Evolutionary conservation across 2,113 vertebrate species (phyloP).

Genomic region (Synchiropus splendidus): DNA sequence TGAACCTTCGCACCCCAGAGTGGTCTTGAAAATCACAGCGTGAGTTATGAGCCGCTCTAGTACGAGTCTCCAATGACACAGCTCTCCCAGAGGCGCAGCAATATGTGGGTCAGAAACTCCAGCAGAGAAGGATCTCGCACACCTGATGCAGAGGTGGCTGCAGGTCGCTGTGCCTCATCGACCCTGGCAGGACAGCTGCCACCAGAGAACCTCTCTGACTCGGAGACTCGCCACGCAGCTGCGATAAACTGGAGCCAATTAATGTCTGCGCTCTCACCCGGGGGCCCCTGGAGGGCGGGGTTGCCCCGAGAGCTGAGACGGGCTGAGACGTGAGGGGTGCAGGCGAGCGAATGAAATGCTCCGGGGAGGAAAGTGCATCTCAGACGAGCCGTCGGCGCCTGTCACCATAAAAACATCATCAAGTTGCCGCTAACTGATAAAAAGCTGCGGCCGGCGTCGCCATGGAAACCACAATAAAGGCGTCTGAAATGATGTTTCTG

Average conservation of each 20-base stretch:
- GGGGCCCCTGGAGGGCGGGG: slow-evolving; percentile 11
- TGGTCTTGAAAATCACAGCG: no score
- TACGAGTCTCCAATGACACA: no score
- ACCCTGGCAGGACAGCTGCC: slow-evolving; percentile 1
- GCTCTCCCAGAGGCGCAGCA: not conserved
- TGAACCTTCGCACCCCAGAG: no score
- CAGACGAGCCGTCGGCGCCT: slow-evolving; percentile 5
- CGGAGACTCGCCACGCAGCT: slow-evolving; percentile 20
- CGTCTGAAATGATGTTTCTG: not conserved
- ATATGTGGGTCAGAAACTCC: no score
- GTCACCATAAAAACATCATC: slow-evolving; percentile 33
- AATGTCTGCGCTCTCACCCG: slow-evolving; percentile 29
- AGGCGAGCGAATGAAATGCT: slow-evolving; percentile 2
- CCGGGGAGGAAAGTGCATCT: slow-evolving; percentile 2
- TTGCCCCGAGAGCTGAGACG: slow-evolving; percentile 6
- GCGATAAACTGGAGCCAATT: slow-evolving; percentile 45
- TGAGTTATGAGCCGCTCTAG: no score
- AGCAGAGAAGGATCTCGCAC: not conserved
- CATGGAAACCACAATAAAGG: slow-evolving; percentile 3
- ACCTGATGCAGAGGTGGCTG: slow-evolving; percentile 20
- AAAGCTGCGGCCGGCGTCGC: not conserved
- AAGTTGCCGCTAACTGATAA: no score
- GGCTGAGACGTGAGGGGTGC: slow-evolving; percentile 1
- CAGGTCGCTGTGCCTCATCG: slow-evolving; percentile 3
- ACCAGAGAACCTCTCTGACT: slow-evolving; percentile 23